phyloP scores from a whole-genome alignment of 1,140 invertebrate species.

The Mya arenaria region DNA sequence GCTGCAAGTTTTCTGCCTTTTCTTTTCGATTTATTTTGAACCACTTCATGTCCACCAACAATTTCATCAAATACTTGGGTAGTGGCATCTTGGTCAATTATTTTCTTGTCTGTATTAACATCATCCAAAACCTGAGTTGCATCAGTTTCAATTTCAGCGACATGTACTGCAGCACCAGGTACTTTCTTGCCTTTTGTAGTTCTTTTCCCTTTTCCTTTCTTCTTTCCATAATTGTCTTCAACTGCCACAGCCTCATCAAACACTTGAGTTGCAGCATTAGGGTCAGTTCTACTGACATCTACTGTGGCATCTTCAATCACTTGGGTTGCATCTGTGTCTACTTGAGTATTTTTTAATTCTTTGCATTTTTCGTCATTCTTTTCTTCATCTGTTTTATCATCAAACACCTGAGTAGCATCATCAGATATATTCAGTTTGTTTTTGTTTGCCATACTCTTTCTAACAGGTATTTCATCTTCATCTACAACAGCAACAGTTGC shows the following conservation, averaged over 20 bases:
- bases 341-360: background rate
- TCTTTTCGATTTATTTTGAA: background rate
- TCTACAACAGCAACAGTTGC: slow-evolving; percentile 21
- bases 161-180: no score
- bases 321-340: background rate
- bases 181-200: background rate
- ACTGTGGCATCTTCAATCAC: background rate
- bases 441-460: background rate
- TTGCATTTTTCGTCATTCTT: slow-evolving; percentile 7
- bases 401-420: slow-evolving; percentile 45
- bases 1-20: background rate
- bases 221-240: background rate
- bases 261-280: slow-evolving; percentile 4
- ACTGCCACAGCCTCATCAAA: slow-evolving; percentile 41
- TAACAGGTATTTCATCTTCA: background rate
- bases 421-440: slow-evolving; percentile 3
- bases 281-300: background rate
- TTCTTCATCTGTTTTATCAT: slow-evolving; percentile 9
- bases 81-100: background rate
- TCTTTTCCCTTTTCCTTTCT: background rate
- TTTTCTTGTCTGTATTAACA: no score
- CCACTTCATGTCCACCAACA: background rate
- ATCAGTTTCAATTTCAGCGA: background rate
- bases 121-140: no score
- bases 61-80: slow-evolving; percentile 25